phyloP scores from a whole-genome alignment of 1,140 invertebrate genomes.

The Scylla paramamosain region DNA sequence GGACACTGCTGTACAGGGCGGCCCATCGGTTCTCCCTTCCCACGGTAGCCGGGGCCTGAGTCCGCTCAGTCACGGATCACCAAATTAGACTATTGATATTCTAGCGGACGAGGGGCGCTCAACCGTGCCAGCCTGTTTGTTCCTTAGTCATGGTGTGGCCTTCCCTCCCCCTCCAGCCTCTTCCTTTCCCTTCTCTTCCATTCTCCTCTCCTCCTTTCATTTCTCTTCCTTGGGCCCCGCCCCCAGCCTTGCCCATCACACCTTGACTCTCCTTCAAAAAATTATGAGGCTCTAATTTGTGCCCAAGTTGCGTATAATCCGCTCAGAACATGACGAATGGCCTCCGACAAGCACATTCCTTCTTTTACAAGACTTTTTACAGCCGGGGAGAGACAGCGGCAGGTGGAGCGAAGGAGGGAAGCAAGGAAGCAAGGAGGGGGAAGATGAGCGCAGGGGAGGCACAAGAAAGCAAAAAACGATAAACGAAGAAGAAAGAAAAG shows the following conservation, averaged over 20 bases:
- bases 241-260: background rate
- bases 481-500: background rate
- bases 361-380: conserved; percentile 10
- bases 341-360: conserved; percentile 9
- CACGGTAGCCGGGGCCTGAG: background rate
- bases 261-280: background rate
- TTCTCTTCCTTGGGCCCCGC: background rate
- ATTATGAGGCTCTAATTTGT: conserved; percentile 9
- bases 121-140: conserved; percentile 19
- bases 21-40: background rate
- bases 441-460: background rate
- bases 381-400: background rate
- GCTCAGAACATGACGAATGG: background rate
- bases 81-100: conserved; percentile 24
- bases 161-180: background rate
- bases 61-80: conserved; percentile 2
- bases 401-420: background rate
- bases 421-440: background rate
- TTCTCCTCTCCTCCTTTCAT: background rate
- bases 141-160: conserved; percentile 10
- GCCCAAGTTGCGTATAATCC: conserved; percentile 18
- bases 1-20: background rate
- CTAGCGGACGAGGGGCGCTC: background rate
- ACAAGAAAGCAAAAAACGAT: background rate
- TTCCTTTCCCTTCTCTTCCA: background rate